Conservation (phyloP, 2,888 invertebrate species). For the Gastracanthus pulcherrimus region DNA sequence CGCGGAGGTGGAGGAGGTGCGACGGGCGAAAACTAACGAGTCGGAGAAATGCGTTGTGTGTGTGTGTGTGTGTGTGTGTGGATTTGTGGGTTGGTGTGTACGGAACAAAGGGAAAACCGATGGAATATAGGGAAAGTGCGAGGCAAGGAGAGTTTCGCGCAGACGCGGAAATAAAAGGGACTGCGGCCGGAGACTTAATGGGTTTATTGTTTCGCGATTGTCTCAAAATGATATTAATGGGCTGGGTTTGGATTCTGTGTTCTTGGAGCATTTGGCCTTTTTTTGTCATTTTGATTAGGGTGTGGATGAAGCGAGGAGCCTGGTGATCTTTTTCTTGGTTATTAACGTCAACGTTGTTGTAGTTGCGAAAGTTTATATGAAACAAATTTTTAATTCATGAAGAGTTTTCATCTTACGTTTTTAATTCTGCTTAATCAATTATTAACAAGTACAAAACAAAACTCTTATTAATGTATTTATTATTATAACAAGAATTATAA, state of each 20-base stretch:
- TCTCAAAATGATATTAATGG: conserved; percentile 16
- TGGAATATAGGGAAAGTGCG: conserved; percentile 20
- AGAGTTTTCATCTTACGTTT: too few relatives aligned
- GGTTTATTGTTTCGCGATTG: conserved; percentile 52
- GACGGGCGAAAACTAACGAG: conserved; percentile 30
- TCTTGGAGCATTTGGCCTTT: background rate
- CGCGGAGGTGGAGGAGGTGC: conserved; percentile 29
- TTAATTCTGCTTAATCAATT: too few relatives aligned
- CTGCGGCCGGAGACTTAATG: conserved; percentile 30
- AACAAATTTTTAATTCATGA: background rate
- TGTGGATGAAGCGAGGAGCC: background rate
- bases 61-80: background rate
- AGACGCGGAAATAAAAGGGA: conserved; percentile 36
- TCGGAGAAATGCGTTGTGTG: conserved; percentile 4
- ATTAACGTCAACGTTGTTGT: background rate
- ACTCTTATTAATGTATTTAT: too few relatives aligned
- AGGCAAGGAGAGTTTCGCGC: background rate
- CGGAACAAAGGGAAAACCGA: conserved; percentile 39
- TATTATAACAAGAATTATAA: too few relatives aligned
- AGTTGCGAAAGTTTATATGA: background rate
- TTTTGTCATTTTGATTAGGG: background rate
- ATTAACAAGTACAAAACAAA: too few relatives aligned
- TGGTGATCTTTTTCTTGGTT: background rate
- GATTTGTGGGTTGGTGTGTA: background rate
- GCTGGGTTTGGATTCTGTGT: background rate